Conservation (phyloP, 1,140 invertebrate species). For the Cardiocondyla obscurior region DNA sequence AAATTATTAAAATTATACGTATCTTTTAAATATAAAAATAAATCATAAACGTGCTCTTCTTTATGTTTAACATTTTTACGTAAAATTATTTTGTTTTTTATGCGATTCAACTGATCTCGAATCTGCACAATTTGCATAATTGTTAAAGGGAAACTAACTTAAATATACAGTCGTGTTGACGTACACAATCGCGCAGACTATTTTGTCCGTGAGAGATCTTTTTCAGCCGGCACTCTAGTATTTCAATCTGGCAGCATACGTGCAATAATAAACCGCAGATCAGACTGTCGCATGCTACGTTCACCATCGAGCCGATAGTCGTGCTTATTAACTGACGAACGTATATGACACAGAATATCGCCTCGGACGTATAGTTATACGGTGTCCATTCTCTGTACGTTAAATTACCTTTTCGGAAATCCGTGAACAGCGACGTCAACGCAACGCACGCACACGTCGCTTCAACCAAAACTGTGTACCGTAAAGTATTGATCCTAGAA, state of each 20-base stretch:
- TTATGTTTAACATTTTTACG: not conserved
- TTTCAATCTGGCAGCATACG: slow-evolving; percentile 57
- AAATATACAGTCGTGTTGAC: slow-evolving; percentile 38
- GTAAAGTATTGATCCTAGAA: slow-evolving; percentile 38
- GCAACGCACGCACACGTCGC: slow-evolving; percentile 19
- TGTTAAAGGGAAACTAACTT: slow-evolving; percentile 28
- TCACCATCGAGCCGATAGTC: not conserved
- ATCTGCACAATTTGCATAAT: not conserved
- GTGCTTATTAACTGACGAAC: slow-evolving; percentile 42
- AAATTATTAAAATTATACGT: not conserved
- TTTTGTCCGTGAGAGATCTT: not conserved
- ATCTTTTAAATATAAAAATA: not conserved
- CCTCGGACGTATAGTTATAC: slow-evolving; percentile 39
- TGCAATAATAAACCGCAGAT: slow-evolving; percentile 57
- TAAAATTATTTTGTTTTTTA: not conserved
- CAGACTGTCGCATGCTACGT: slow-evolving; percentile 43
- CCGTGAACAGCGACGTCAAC: slow-evolving; percentile 49
- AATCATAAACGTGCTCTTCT: not conserved
- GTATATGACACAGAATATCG: slow-evolving; percentile 44
- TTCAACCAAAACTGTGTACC: slow-evolving; percentile 46
- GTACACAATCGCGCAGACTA: not conserved
- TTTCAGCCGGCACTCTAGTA: slow-evolving; percentile 50
- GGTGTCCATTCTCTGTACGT: slow-evolving; percentile 67
- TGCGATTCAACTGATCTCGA: too few relatives aligned
- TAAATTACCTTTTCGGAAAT: slow-evolving; percentile 37